Conservation (phyloP, 37 sponge, comb jelly and placozoan species). For the Aplysina aerophoba region DNA sequence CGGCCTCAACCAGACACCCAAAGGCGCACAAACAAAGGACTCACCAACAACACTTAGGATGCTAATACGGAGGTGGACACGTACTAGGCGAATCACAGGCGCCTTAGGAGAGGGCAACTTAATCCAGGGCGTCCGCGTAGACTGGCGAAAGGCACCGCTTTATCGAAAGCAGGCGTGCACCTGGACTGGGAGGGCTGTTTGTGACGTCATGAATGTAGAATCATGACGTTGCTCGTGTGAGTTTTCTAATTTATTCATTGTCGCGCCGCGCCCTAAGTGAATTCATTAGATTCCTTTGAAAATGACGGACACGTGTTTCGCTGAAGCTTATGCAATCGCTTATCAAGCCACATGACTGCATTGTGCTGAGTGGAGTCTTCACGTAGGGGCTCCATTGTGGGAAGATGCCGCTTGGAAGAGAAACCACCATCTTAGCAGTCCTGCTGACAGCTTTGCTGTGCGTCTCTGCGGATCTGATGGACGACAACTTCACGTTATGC, state of each 20-base stretch:
- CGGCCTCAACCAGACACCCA: not conserved
- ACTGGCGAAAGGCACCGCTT: not conserved
- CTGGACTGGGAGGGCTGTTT: not conserved
- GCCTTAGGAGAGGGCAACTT: not conserved
- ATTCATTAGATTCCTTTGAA: too few relatives aligned
- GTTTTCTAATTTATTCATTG: too few relatives aligned
- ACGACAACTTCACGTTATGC: not conserved
- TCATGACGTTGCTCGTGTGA: constrained; percentile 2
- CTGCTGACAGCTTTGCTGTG: not conserved
- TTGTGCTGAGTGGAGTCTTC: too few relatives aligned
- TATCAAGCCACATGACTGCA: too few relatives aligned
- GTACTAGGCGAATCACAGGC: not conserved
- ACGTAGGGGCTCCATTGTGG: too few relatives aligned
- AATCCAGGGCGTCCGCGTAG: not conserved
- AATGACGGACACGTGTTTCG: too few relatives aligned
- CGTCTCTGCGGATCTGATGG: not conserved
- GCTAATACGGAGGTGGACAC: not conserved
- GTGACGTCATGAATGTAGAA: not conserved
- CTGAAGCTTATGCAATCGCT: too few relatives aligned
- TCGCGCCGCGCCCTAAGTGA: too few relatives aligned
- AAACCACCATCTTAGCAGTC: not conserved
- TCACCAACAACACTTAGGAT: not conserved
- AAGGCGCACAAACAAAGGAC: not conserved
- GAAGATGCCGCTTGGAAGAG: not conserved
- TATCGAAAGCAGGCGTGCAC: constrained; percentile 21